Conservation (phyloP, 2,797 vertebrate genomes). For the Phyllotis vaccarum region DNA sequence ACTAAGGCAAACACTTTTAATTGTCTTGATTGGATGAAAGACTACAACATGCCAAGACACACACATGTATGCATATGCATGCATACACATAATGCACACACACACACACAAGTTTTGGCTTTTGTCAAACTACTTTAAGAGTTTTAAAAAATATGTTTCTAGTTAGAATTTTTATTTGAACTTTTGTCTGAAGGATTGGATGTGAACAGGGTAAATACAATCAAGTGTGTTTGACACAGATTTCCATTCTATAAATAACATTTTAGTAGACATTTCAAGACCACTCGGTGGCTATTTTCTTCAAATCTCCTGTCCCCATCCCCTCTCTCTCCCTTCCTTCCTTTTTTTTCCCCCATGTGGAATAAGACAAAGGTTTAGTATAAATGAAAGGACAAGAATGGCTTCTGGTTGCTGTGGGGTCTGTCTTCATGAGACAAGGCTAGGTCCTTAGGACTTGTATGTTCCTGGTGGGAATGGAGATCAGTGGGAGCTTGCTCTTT, state of each 20-base stretch:
- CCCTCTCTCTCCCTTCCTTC: not conserved
- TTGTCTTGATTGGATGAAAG: not conserved
- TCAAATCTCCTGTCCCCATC: not conserved
- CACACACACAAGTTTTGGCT: not conserved
- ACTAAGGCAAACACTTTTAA: not conserved
- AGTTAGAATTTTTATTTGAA: constrained; percentile 61
- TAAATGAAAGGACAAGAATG: constrained; percentile 11
- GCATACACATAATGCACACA: fast-evolving
- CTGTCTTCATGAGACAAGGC: not conserved
- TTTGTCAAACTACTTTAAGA: constrained; percentile 55
- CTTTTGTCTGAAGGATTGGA: constrained; percentile 63
- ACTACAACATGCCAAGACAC: fast-evolving
- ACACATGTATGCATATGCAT: not conserved
- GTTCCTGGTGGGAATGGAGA: constrained; percentile 53
- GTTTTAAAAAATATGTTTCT: constrained; percentile 55
- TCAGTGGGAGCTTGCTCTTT: constrained; percentile 77
- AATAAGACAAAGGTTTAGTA: constrained; percentile 30
- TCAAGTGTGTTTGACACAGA: constrained; percentile 55
- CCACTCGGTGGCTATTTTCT: constrained; percentile 47
- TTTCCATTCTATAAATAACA: constrained; percentile 72
- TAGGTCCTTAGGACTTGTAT: constrained; percentile 64
- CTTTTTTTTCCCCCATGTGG: not conserved
- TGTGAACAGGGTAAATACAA: constrained; percentile 31
- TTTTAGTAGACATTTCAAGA: constrained; percentile 66
- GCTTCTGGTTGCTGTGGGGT: not conserved